phyloP scores from a whole-genome alignment of 2,113 vertebrate genomes.

The Cyanoliseus patagonus region DNA sequence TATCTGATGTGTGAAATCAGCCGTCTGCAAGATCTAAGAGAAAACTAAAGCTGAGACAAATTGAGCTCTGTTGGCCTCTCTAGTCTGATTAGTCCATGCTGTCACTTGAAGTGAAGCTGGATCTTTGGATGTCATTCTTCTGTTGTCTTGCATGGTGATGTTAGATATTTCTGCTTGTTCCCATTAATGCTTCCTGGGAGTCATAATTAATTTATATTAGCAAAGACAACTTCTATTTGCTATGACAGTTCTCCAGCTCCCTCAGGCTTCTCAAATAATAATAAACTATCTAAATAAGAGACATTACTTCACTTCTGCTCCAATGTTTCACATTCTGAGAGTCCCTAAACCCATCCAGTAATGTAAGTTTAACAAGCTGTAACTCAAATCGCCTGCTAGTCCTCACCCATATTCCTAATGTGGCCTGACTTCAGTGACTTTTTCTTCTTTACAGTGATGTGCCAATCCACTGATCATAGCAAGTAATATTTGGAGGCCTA shows the following conservation, averaged over 20 bases:
- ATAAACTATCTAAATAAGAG: constrained; percentile 42
- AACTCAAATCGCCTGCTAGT: background rate
- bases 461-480: constrained; percentile 16
- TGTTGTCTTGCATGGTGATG: background rate
- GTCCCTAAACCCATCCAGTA: background rate
- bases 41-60: constrained; percentile 56
- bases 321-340: background rate
- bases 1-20: constrained; percentile 46
- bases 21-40: constrained; percentile 35
- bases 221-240: constrained; percentile 50
- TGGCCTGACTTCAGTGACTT: background rate
- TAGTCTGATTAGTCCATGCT: constrained; percentile 47
- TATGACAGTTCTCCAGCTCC: constrained; percentile 41
- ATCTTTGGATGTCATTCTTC: constrained; percentile 23
- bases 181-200: constrained; percentile 32
- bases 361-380: background rate
- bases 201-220: constrained; percentile 63
- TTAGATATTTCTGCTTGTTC: constrained; percentile 48
- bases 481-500: constrained; percentile 37
- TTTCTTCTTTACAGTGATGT: background rate
- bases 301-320: constrained; percentile 19
- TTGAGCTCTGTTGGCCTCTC: constrained; percentile 49
- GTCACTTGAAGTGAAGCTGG: constrained; percentile 35
- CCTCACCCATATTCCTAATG: background rate
- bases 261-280: constrained; percentile 45